Conservation (phyloP, 2,888 invertebrate species). For the Protophormia terraenovae region DNA sequence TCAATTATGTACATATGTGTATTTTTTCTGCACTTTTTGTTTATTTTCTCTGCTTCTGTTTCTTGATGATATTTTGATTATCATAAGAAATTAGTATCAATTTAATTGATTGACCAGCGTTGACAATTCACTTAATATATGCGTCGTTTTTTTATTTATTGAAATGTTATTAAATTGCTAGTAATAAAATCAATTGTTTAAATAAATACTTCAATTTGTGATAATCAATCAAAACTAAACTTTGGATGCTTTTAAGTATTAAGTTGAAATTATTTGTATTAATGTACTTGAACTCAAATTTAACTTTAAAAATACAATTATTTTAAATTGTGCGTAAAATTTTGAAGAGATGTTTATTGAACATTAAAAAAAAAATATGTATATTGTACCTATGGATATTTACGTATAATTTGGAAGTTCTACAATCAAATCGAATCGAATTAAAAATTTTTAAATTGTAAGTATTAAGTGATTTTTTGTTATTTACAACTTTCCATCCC, state of each 20-base stretch:
- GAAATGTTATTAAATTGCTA: conserved; percentile 5
- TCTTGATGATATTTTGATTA: conserved; percentile 15
- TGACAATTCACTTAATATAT: neutral
- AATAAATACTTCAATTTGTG: neutral
- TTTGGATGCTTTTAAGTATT: too few relatives aligned
- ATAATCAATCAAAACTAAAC: neutral
- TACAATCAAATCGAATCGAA: too few relatives aligned
- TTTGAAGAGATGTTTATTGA: too few relatives aligned
- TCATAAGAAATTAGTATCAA: conserved; percentile 52
- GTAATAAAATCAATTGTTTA: neutral
- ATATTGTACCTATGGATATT: too few relatives aligned
- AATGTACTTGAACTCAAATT: neutral
- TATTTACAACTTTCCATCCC: too few relatives aligned
- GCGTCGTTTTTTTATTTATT: neutral
- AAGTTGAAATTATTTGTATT: neutral
- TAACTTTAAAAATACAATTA: neutral
- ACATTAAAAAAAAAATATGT: too few relatives aligned
- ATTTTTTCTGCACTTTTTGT: neutral
- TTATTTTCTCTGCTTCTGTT: neutral
- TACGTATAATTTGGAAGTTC: too few relatives aligned
- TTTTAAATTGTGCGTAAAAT: neutral
- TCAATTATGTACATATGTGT: conserved; percentile 19
- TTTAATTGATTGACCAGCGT: conserved; percentile 23
- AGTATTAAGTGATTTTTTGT: too few relatives aligned
- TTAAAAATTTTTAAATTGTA: too few relatives aligned